Base-by-base conservation (phyloP, 2,113 vertebrate species). In the Electrona antarctica region DNA sequence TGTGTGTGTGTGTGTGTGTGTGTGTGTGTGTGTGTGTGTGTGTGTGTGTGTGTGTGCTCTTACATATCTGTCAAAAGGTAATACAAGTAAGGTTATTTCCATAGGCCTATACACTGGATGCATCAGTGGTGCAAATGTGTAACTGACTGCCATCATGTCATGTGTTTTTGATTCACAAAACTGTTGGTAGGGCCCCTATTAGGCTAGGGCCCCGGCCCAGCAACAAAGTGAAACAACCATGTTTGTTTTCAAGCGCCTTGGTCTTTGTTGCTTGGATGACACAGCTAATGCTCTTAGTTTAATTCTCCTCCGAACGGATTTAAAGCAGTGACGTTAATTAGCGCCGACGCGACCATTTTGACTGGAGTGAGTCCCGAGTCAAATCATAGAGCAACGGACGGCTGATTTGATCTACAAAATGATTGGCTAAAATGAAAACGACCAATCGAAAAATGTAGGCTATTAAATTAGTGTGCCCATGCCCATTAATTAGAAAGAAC, bases 231-330 rank as follows among this genome's bases (percentile, higher is more conserved):
- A 68, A 54, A 51, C 33, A 50, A 73, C 64, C 76, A 73, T 69
- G 82, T 56, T 78, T 84, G 84, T 79, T 84, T 78, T 77, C 67
- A 78, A 69, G 81, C 66, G 74, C 74, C 80, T 89, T 82, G 82
- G n/a, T n/a, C n/a, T n/a, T n/a, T n/a, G n/a, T n/a, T n/a, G n/a
- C n/a, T n/a, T 41, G 33, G 33, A 41, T 41, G 33, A 41, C 33
- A 41, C 72, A 79, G 71, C 88, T 93, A 92, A 94, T 91, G 88
- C 92, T 91, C 92, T 91, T 93, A 92, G 89, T 92, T 92, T 88
- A 87, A 83, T 89, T 81, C 91, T 89, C 69, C 86, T 86, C 81
- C 85, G 92, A 90, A 87, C 82, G 88, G 89, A 84, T 92, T 92
- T 92, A 91, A 82, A 73, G 69, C 85, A 77, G 58, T 88, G 86